phyloP scores from a whole-genome alignment of 2,113 vertebrate genomes.

The Ariopsis seemanni region DNA sequence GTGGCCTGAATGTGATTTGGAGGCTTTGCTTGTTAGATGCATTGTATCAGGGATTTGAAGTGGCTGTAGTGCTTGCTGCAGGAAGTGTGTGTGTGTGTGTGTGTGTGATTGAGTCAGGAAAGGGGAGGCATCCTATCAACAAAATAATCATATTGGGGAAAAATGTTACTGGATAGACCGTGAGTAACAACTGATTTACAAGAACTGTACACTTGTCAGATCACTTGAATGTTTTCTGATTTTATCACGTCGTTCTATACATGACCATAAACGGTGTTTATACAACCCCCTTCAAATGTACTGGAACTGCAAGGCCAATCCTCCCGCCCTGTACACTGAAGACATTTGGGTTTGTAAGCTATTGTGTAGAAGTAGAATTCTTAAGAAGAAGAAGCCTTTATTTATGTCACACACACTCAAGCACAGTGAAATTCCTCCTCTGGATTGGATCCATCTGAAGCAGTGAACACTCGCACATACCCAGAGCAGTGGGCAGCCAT shows the following conservation, averaged over 20 bases:
- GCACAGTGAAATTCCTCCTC: too few relatives aligned
- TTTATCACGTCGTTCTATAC: neutral
- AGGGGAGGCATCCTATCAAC: neutral
- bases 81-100: neutral
- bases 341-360: neutral
- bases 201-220: neutral
- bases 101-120: neutral
- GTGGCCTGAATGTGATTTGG: neutral
- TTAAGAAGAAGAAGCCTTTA: too few relatives aligned
- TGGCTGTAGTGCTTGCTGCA: conserved; percentile 8
- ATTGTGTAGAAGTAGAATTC: neutral
- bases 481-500: too few relatives aligned
- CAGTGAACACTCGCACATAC: too few relatives aligned
- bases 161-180: neutral
- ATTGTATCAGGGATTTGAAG: neutral
- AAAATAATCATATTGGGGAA: neutral
- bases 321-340: neutral
- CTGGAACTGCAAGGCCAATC: neutral
- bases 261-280: neutral
- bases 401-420: too few relatives aligned
- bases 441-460: too few relatives aligned
- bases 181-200: neutral
- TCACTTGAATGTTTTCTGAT: neutral
- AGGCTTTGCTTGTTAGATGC: conserved; percentile 1
- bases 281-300: neutral